phyloP scores from a whole-genome alignment of 2,113 vertebrate species.

The Menidia beryllina region DNA sequence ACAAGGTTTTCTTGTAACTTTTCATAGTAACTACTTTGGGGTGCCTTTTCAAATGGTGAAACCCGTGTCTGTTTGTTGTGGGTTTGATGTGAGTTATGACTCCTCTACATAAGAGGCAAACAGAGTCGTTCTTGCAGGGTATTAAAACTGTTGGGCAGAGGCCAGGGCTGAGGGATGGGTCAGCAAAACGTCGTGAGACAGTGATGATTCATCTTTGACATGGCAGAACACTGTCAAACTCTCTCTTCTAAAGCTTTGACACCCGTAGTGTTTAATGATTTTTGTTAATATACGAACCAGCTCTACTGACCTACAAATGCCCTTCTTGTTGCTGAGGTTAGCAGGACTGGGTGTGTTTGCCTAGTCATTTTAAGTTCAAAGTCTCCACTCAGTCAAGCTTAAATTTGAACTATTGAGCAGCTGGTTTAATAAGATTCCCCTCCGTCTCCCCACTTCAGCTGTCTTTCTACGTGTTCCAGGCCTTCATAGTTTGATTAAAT shows the following conservation, averaged over 20 bases:
- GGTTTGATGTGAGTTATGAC: not conserved
- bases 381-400: not conserved
- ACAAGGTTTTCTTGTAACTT: not conserved
- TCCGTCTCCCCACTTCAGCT: slow-evolving; percentile 2
- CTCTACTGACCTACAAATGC: not conserved
- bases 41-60: not conserved
- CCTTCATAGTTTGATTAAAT: slow-evolving; percentile 60
- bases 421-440: slow-evolving; percentile 4
- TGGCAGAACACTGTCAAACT: not conserved
- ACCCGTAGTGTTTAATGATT: not conserved
- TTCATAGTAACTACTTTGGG: not conserved
- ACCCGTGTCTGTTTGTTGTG: not conserved
- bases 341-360: not conserved
- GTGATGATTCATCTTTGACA: not conserved
- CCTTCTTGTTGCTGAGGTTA: not conserved
- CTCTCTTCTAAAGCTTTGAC: not conserved
- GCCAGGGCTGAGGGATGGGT: not conserved
- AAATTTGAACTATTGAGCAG: slow-evolving; percentile 23
- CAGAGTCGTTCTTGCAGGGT: not conserved
- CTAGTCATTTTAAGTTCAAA: not conserved
- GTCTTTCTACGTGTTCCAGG: slow-evolving; percentile 25
- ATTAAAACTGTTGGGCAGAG: not conserved
- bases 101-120: not conserved
- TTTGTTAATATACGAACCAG: not conserved
- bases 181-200: not conserved